Base-by-base conservation (phyloP, 2,797 vertebrate genomes). In the Betta splendens region DNA sequence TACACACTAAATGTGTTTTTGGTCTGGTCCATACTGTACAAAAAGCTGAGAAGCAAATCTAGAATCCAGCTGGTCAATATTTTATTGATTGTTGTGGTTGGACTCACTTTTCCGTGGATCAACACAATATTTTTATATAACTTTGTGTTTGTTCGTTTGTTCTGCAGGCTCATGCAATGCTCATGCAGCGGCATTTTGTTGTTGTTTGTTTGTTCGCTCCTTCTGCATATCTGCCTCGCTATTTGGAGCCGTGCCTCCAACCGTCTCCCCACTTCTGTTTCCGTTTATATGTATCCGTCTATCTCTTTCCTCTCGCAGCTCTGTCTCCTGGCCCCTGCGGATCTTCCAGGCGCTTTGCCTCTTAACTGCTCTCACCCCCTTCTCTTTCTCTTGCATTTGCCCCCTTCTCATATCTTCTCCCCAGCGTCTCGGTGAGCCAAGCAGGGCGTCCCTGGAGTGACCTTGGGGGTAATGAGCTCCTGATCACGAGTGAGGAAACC, bases 381-480 rank as follows among this genome's bases (percentile, higher is more conserved):
- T 56, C 68, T 59, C 47, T 64, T 22, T 47, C 54, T 22, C 56
- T 57, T 42, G 11, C 61, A 5, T 36, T 64, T 64, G 38, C 70
- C 51, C 55, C 64, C 60, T 61, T 75, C 81, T 82, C 59, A 53
- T 73, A 51, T 84, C 68, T 75, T 70, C 58, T 68, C 76, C 69
- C 63, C 42, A 77, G 67, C 79, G 77, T 78, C 64, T 72, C 44
- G 4, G 42, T 72, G 77, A 75, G 84, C 77, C 76, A 75, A 76
- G 83, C 73, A 23, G 77, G 75, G 64, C 32, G 76, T 92, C 89
- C 89, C 89, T 87, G 74, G 86, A 83, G 89, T 92, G 90, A 93
- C 91, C 91, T 93, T 92, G 89, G 80, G 80, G 82, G 84, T 92
- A 92, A 92, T 92, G 88, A 92, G 89, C 80, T 87, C 82, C 80